phyloP scores from a whole-genome alignment of 2,797 vertebrate species.

The Scomberomorus guttatus region DNA sequence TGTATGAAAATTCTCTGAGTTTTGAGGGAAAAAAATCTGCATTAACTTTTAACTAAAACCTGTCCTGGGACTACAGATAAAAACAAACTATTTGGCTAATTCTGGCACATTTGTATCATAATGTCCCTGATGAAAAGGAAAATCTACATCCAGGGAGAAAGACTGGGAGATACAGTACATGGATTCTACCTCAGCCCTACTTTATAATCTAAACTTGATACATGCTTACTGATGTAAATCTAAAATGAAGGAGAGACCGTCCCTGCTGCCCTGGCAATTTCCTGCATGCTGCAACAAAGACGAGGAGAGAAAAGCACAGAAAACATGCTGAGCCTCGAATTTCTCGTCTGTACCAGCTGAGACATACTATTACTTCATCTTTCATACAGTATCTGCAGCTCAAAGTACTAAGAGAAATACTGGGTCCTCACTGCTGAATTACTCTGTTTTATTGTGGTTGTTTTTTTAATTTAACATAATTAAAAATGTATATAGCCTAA shows the following conservation, averaged over 20 bases:
- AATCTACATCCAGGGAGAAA: background rate
- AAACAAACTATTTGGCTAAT: background rate
- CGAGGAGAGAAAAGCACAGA: background rate
- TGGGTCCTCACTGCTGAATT: too few species aligned
- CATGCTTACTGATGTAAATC: background rate
- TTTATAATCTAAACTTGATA: background rate
- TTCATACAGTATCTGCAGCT: background rate
- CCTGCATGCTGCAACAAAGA: background rate
- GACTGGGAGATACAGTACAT: background rate
- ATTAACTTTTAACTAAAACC: too few species aligned
- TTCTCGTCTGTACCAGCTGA: background rate
- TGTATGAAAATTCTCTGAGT: background rate
- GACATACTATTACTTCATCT: background rate
- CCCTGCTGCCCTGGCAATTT: background rate
- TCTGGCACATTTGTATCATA: background rate
- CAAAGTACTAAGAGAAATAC: background rate
- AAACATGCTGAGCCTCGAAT: background rate
- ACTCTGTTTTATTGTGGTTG: background rate
- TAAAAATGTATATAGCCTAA: too few species aligned
- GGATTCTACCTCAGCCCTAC: background rate
- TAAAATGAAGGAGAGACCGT: background rate
- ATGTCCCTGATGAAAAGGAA: background rate
- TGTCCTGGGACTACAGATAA: background rate
- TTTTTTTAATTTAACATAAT: background rate
- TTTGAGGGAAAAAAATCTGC: background rate